Percentiles rank a stretch among this genome's conserved stretches.
Evolutionary conservation across 2,113 vertebrate genomes (phyloP).

Genomic region (Tachysurus fulvidraco): DNA sequence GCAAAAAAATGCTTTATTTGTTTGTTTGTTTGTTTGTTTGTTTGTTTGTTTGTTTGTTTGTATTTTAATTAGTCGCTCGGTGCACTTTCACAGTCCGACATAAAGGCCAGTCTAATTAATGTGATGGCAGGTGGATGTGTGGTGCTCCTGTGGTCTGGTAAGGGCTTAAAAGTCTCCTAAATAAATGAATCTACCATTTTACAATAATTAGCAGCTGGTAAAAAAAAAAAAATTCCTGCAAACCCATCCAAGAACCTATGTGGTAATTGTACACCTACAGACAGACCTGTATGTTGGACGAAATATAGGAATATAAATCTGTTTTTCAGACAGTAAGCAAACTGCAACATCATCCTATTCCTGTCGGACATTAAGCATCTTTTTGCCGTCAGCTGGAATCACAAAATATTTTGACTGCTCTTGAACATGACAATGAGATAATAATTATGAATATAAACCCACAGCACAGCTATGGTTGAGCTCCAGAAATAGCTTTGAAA

Average conservation of each 20-base stretch:
- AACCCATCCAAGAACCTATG: background rate
- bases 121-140: background rate
- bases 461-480: background rate
- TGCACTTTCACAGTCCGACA: background rate
- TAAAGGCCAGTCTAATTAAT: background rate
- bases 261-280: background rate
- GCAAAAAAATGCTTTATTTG: background rate
- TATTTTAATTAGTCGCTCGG: background rate
- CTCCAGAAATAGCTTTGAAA: background rate
- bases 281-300: background rate
- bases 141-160: background rate
- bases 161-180: background rate
- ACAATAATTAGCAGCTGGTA: background rate
- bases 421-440: conserved; percentile 3
- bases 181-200: background rate
- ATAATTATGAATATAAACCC: background rate
- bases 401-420: background rate
- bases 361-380: background rate
- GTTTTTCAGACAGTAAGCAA: background rate
- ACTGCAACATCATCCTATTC: background rate
- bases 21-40: background rate
- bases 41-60: background rate
- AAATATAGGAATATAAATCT: background rate
- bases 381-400: conserved; percentile 1
- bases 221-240: background rate